Conservation (phyloP, 1,140 invertebrate genomes). For the Melanaphis sacchari region DNA sequence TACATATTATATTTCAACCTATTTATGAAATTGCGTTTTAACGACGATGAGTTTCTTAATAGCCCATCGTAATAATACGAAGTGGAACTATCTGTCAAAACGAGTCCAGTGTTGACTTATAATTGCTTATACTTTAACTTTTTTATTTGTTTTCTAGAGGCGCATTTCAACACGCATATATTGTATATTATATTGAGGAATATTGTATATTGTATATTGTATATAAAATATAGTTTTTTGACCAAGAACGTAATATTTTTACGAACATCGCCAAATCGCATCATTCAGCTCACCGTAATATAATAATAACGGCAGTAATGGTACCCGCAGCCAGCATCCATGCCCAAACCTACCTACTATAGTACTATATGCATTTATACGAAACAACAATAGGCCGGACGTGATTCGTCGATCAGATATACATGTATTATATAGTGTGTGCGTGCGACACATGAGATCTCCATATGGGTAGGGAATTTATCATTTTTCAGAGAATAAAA, state of each 20-base stretch:
- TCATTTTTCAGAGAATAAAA: neutral
- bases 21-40: neutral
- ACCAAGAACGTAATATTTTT: neutral
- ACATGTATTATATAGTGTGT: neutral
- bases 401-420: constrained; percentile 20
- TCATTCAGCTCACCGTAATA: neutral
- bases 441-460: constrained; percentile 18
- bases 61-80: neutral
- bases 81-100: neutral
- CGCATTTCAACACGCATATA: neutral
- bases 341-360: neutral
- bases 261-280: neutral
- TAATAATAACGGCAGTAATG: neutral
- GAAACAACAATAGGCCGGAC: constrained; percentile 11
- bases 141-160: neutral
- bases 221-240: neutral
- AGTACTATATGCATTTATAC: neutral
- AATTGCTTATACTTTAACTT: constrained; percentile 23
- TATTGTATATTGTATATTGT: neutral
- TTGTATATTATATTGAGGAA: neutral
- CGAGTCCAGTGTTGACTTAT: neutral
- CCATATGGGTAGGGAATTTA: constrained; percentile 37
- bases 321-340: neutral
- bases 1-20: constrained; percentile 11
- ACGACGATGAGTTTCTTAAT: neutral